Evolutionary conservation across 2,888 invertebrate species (phyloP).

Genomic region (Eupithecia exiguata): DNA sequence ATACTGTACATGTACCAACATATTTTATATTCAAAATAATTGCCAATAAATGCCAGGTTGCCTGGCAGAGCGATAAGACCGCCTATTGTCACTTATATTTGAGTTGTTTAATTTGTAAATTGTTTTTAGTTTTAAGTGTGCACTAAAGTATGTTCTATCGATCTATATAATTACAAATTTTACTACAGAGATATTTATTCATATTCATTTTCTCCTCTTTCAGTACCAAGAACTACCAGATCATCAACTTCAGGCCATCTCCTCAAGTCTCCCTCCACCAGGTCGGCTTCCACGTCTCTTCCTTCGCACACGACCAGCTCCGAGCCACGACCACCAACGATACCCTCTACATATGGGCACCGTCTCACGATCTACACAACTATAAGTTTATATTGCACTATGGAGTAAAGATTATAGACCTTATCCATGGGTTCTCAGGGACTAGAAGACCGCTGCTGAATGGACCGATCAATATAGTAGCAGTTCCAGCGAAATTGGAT

Average conservation of each 20-base stretch:
- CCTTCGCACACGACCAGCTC: slow-evolving; percentile 54
- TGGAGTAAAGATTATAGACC: slow-evolving; percentile 64
- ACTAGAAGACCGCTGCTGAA: slow-evolving; percentile 61
- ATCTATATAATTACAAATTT: too few relatives aligned
- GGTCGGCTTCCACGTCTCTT: slow-evolving; percentile 72
- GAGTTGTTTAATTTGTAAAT: too few relatives aligned
- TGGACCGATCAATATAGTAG: slow-evolving; percentile 72
- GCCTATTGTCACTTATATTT: too few relatives aligned
- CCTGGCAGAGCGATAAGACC: too few relatives aligned
- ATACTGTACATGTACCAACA: too few relatives aligned
- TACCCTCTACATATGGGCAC: slow-evolving; percentile 69
- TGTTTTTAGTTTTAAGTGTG: too few relatives aligned
- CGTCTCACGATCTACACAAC: slow-evolving; percentile 53
- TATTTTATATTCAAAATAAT: too few relatives aligned
- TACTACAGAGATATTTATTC: not conserved
- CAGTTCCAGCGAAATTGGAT: slow-evolving; percentile 64
- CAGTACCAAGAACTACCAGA: slow-evolving; percentile 58
- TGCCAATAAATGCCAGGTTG: too few relatives aligned
- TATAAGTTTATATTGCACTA: slow-evolving; percentile 66
- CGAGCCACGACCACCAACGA: slow-evolving; percentile 59
- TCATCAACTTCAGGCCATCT: slow-evolving; percentile 69
- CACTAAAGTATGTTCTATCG: too few relatives aligned
- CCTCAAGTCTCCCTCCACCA: slow-evolving; percentile 73
- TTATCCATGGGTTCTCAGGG: slow-evolving; percentile 65
- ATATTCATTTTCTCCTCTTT: slow-evolving; percentile 39